phyloP scores from a whole-genome alignment of 2,113 vertebrate species.

The Ctenodactylus gundi region DNA sequence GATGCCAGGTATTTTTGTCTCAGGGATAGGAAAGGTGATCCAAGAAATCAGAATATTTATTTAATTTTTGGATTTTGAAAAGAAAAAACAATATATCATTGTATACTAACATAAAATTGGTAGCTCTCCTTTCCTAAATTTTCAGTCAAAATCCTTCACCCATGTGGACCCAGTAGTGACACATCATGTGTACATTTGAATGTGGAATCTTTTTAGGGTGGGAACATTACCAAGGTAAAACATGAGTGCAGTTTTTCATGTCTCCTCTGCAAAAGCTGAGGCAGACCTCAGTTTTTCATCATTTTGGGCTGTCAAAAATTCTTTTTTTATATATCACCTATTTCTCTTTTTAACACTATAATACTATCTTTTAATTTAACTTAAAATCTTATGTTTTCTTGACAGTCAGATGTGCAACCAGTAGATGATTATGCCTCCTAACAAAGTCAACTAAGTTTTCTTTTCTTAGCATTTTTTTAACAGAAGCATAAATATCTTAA shows the following conservation, averaged over 20 bases:
- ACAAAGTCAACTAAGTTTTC: neutral
- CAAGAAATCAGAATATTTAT: neutral
- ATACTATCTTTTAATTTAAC: neutral
- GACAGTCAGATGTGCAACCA: neutral
- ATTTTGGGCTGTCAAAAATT: neutral
- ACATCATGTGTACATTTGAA: neutral
- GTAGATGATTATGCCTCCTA: neutral
- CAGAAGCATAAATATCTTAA: neutral
- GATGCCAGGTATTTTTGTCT: neutral
- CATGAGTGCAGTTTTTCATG: neutral
- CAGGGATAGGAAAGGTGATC: neutral
- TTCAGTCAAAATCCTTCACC: neutral
- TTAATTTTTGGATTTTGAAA: neutral
- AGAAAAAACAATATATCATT: neutral
- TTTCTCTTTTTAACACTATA: neutral
- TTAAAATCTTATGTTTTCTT: neutral
- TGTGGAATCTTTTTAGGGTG: neutral
- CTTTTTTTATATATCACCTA: neutral
- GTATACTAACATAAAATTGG: neutral
- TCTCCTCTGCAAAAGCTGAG: neutral
- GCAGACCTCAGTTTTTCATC: neutral
- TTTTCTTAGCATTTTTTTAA: constrained; percentile 17
- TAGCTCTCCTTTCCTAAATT: neutral
- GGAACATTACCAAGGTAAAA: neutral
- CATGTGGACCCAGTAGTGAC: neutral